Percentiles rank a stretch among this genome's conserved stretches.
These are phyloP conservation scores for Varanus salvator DNA, from an alignment of 2,113 vertebrate species.

Conservation along the genomic window DNA sequence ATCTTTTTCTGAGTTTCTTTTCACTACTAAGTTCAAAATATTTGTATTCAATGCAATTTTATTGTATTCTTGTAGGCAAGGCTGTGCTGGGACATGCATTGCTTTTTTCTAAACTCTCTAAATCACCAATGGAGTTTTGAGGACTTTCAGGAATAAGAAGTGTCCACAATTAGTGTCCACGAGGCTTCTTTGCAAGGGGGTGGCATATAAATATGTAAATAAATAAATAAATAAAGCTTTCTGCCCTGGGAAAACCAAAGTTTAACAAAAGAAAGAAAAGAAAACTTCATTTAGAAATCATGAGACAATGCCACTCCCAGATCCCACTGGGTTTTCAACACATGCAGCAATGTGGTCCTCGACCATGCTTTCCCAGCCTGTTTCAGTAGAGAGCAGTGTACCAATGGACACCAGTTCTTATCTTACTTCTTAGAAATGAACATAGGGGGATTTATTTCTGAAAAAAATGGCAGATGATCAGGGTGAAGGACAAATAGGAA, in stretches of 20 bases:
- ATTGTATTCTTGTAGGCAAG: not conserved
- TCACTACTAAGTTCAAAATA: too few species aligned
- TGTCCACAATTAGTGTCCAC: not conserved
- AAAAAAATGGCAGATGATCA: not conserved
- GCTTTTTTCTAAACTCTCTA: not conserved
- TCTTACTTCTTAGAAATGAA: too few species aligned
- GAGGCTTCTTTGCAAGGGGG: too few species aligned
- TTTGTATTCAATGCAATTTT: not conserved
- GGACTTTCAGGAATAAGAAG: not conserved
- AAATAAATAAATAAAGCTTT: too few species aligned
- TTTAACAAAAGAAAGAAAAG: not conserved
- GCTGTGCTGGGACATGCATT: not conserved
- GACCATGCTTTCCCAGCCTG: not conserved
- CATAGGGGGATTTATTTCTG: not conserved
- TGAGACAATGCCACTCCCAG: not conserved
- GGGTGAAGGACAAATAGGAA: too few species aligned
- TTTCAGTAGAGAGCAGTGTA: not conserved
- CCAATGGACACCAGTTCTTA: not conserved
- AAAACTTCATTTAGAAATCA: not conserved
- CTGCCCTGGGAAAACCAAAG: not conserved
- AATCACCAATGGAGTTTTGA: not conserved
- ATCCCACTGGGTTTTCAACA: not conserved
- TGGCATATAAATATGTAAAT: too few species aligned
- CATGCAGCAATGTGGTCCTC: not conserved
- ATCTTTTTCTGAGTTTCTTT: too few species aligned